Conservation (phyloP, 30 jellyfish, hydroid and myxozoan genomes). For the Hydractinia symbiolongicarpus region DNA sequence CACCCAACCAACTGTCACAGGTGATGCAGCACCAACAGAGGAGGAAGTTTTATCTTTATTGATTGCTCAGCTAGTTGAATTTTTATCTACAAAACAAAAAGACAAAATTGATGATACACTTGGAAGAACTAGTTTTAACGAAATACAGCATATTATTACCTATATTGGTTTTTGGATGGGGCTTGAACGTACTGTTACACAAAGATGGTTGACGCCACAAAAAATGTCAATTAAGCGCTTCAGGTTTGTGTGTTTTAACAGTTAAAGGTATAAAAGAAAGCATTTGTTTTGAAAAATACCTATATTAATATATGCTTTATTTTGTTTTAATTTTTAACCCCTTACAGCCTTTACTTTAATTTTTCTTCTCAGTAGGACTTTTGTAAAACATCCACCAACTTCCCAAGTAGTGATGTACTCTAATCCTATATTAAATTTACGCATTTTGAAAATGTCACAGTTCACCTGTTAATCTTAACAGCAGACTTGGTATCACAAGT, state of each 20-base stretch:
- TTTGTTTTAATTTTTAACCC: no score
- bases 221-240: background rate
- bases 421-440: no score
- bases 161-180: constrained; percentile 28
- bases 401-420: no score
- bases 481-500: no score
- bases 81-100: constrained; percentile 23
- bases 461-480: no score
- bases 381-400: no score
- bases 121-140: background rate
- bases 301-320: no score
- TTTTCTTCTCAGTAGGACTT: no score
- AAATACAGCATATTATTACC: constrained; percentile 1
- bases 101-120: background rate
- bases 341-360: no score
- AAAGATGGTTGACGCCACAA: constrained; percentile 1
- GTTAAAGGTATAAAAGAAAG: no score
- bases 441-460: no score
- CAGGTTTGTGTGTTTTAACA: background rate
- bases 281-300: no score
- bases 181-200: background rate
- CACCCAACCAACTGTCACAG: background rate
- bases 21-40: constrained; percentile 31
- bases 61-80: constrained; percentile 50
- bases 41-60: constrained; percentile 57